These are phyloP conservation scores for Orchesella flavescens DNA, from an alignment of 2,888 invertebrate species.

Conservation along the genomic window DNA sequence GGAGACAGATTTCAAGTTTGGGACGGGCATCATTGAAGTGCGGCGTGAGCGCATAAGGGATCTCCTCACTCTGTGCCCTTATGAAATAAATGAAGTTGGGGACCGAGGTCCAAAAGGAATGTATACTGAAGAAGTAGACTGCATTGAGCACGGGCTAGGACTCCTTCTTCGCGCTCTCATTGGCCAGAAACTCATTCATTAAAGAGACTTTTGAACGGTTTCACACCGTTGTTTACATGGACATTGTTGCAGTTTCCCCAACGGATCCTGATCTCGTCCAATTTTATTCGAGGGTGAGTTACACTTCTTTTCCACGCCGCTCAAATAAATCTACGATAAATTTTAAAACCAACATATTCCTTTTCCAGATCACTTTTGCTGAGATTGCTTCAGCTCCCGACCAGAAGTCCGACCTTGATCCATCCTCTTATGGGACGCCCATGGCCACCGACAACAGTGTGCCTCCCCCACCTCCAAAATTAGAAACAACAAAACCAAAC, in stretches of 20 bases:
- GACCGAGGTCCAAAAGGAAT: slow-evolving; percentile 62
- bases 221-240: slow-evolving; percentile 68
- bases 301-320: too few species aligned
- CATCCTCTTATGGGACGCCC: not conserved
- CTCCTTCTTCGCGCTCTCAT: too few species aligned
- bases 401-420: not conserved
- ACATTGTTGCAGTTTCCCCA: slow-evolving; percentile 50
- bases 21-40: slow-evolving; percentile 68
- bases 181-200: slow-evolving; percentile 66
- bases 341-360: too few species aligned
- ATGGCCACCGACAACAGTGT: not conserved
- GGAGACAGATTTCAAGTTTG: slow-evolving; percentile 59
- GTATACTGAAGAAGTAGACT: slow-evolving; percentile 61
- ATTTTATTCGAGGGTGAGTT: not conserved
- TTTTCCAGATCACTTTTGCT: too few species aligned
- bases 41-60: slow-evolving; percentile 67
- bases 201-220: slow-evolving; percentile 56
- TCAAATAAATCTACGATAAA: too few species aligned
- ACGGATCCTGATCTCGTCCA: slow-evolving; percentile 8
- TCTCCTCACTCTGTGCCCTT: slow-evolving; percentile 64
- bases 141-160: too few species aligned
- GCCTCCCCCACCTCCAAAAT: not conserved
- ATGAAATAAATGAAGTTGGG: slow-evolving; percentile 65
- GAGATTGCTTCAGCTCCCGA: slow-evolving; percentile 68
- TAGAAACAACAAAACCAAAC: slow-evolving; percentile 30